Percentiles rank a stretch among this genome's conserved stretches.
phyloP scores from a whole-genome alignment of 2,888 invertebrate species.

The Nomada ruficornis region DNA sequence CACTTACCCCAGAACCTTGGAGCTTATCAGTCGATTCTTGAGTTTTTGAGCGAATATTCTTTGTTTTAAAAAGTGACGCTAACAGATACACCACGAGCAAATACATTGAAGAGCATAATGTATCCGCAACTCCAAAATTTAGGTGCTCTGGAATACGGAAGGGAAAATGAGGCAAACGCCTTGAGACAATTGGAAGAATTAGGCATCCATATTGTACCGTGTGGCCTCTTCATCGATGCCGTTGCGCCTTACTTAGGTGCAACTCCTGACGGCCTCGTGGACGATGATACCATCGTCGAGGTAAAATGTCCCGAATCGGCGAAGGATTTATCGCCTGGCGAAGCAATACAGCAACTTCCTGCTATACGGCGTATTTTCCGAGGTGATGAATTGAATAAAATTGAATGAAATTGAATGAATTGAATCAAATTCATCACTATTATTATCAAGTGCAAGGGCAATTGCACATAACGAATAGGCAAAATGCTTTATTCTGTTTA shows the following conservation, averaged over 20 bases:
- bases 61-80: too few species aligned
- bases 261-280: background rate
- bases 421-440: background rate
- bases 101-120: too few species aligned
- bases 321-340: background rate
- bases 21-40: too few species aligned
- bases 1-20: too few species aligned
- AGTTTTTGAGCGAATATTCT: too few species aligned
- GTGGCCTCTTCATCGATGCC: constrained; percentile 9
- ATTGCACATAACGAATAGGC: background rate
- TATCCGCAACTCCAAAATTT: too few species aligned
- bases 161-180: too few species aligned
- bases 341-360: background rate
- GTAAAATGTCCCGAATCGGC: background rate
- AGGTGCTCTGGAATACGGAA: too few species aligned
- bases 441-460: constrained; percentile 4
- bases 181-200: constrained; percentile 17
- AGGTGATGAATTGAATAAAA: background rate
- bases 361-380: background rate
- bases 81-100: background rate
- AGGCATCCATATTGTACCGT: background rate
- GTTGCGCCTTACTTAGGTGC: constrained; percentile 1
- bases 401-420: too few species aligned
- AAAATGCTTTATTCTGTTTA: too few species aligned
- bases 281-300: constrained; percentile 12